Evolutionary conservation across 2,113 vertebrate species (phyloP), one percentile per base, ranked within the genome.

Genomic region (Tachysurus vachellii): DNA sequence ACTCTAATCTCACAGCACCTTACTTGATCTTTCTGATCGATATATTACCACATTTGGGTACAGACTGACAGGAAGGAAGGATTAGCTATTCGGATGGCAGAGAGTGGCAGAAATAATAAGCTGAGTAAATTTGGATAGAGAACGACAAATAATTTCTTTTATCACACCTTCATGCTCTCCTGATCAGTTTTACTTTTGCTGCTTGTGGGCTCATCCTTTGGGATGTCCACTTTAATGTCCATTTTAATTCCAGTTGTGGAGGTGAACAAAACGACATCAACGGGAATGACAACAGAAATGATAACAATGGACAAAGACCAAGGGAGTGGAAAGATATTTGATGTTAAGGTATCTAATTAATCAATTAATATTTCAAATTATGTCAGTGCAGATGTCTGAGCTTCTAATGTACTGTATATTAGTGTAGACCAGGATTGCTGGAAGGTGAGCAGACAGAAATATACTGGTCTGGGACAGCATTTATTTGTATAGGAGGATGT

Each of bases 391-490:
- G 54, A n/a, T 59, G 54, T 61, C 8, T 42, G 28, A 81, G 31
- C 61, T 81, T 61, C 11, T 36, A 50, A 81, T 61, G 79, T 36
- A 61, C 12, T 28, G 10, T 66, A 16, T 56, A 7, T 81, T 44
- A 50, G 28, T 82, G 36, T 86, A 1, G 62, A 80, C 50, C 53
- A 95, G 94, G 93, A 89, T 88, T 89, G 88, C 83, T 66, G 5
- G 82, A 90, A 57, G 89, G 92, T 7, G 80, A 70, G n/a, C 42
- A 62, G 68, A 61, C 82, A 13, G 93, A 96, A 73, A 94, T 93
- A 0, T 97, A 96, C 89, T 97, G 96, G 96, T 95, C 96, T 0
- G 96, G 96, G 66, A 95, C 94, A 7, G 95, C 95, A 0, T 96
- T 96, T 1, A 88, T 96, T 75, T 97, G 96, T 89, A 0, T 96